A percentile compares a stretch with the other conserved stretches of the same genome.
Conservation (phyloP, 2,113 vertebrate genomes). For the Loxodonta africana region DNA sequence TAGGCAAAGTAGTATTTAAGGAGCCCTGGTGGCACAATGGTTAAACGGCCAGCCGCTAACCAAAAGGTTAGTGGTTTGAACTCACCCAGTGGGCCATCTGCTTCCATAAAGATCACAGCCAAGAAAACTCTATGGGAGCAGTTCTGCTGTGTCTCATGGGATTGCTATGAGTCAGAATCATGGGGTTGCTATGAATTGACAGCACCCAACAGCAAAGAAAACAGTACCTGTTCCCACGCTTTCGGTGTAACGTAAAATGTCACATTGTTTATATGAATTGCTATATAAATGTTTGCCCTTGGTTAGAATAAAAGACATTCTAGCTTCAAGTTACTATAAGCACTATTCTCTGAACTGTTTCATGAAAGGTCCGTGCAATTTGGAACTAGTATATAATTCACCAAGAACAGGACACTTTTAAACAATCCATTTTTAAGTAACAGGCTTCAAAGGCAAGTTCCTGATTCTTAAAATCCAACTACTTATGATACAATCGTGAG, state of each 20-base stretch:
- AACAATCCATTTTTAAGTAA: slow-evolving; percentile 1
- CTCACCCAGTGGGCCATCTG: too few relatives aligned
- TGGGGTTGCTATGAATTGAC: too few relatives aligned
- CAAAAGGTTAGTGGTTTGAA: too few relatives aligned
- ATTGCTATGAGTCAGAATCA: too few relatives aligned
- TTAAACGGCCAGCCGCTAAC: too few relatives aligned
- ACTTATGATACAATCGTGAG: background rate
- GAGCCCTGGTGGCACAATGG: too few relatives aligned
- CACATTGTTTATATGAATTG: background rate
- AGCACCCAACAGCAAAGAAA: too few relatives aligned
- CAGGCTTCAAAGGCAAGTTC: background rate
- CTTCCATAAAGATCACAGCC: too few relatives aligned
- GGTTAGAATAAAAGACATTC: background rate
- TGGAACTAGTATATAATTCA: background rate
- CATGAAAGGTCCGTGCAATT: background rate
- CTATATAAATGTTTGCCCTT: background rate
- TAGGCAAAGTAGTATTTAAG: background rate
- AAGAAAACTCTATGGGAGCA: too few relatives aligned
- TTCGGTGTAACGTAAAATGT: background rate
- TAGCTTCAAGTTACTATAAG: background rate
- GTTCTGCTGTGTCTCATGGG: too few relatives aligned
- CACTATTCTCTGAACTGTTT: background rate
- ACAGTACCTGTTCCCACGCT: background rate
- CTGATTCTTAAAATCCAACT: background rate
- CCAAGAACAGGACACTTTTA: background rate